Percentiles rank a stretch among this genome's conserved stretches.
phyloP scores from a whole-genome alignment of 2,113 vertebrate genomes.

The Microtus oregoni region DNA sequence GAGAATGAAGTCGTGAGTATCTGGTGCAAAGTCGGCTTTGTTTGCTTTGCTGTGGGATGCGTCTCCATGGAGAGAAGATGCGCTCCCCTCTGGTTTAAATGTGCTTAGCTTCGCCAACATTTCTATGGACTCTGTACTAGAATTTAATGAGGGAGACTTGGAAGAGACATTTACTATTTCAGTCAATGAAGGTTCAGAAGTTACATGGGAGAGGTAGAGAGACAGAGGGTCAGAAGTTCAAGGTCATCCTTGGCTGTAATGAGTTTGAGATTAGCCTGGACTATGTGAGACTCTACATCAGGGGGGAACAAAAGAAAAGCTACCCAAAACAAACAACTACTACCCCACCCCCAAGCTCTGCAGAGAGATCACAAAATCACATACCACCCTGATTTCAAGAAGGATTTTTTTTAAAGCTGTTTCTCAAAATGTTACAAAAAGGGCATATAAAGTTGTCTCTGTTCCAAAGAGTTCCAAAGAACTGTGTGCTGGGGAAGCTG shows the following conservation, averaged over 20 bases:
- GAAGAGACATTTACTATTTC: slow-evolving; percentile 35
- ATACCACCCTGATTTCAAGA: not conserved
- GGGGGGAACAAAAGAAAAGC: not conserved
- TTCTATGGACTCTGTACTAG: slow-evolving; percentile 43
- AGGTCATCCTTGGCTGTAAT: not conserved
- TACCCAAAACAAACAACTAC: slow-evolving; percentile 13
- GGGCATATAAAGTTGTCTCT: slow-evolving; percentile 48
- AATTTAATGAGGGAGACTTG: slow-evolving; percentile 27
- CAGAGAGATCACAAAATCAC: not conserved
- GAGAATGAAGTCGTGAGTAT: not conserved
- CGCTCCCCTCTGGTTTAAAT: slow-evolving; percentile 52
- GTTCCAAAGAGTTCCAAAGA: slow-evolving; percentile 42
- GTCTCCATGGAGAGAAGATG: slow-evolving; percentile 34
- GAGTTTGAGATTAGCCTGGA: not conserved
- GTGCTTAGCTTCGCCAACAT: not conserved
- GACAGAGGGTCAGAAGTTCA: not conserved
- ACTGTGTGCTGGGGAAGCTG: slow-evolving; percentile 26
- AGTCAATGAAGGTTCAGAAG: not conserved
- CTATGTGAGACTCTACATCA: no score
- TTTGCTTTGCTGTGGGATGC: not conserved
- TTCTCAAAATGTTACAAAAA: slow-evolving; percentile 63
- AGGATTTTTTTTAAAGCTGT: not conserved
- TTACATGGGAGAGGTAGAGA: not conserved
- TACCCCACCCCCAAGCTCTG: rapidly evolving
- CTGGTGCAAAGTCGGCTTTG: not conserved